These are phyloP conservation scores for Oncorhynchus gorbuscha DNA, from an alignment of 2,113 vertebrate genomes.

Conservation along the genomic window DNA sequence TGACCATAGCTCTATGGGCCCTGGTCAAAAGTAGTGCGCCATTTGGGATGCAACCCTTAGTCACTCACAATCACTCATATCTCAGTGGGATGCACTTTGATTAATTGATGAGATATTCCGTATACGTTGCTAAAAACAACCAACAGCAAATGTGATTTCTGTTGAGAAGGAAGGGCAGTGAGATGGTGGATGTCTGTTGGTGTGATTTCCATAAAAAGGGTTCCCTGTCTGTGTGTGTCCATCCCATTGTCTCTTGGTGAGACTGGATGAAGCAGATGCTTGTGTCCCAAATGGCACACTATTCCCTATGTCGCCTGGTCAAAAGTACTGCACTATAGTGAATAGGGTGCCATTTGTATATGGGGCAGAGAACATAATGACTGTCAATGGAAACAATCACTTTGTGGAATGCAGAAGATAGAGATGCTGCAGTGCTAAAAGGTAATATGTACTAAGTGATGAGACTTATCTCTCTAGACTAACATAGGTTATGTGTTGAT, in stretches of 20 bases:
- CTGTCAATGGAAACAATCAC: no score
- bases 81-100: neutral
- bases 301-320: no score
- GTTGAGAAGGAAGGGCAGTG: constrained; percentile 8
- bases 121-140: constrained; percentile 22
- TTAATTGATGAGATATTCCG: constrained; percentile 1
- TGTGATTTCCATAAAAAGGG: constrained; percentile 14
- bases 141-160: constrained; percentile 26
- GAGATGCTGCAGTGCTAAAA: no score
- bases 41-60: neutral
- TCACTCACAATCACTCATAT: neutral
- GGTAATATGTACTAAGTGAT: neutral
- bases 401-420: no score
- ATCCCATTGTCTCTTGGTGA: constrained; percentile 29
- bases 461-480: neutral
- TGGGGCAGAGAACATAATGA: no score
- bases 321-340: no score
- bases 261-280: neutral
- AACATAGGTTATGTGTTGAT: neutral
- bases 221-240: constrained; percentile 12
- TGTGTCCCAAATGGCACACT: no score
- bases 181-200: constrained; percentile 36
- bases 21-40: no score
- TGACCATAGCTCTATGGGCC: no score
- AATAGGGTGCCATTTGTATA: no score